Evolutionary conservation across 2,888 invertebrate species (phyloP), one percentile per base, ranked within the genome.

Genomic region (Unio delphinus): DNA sequence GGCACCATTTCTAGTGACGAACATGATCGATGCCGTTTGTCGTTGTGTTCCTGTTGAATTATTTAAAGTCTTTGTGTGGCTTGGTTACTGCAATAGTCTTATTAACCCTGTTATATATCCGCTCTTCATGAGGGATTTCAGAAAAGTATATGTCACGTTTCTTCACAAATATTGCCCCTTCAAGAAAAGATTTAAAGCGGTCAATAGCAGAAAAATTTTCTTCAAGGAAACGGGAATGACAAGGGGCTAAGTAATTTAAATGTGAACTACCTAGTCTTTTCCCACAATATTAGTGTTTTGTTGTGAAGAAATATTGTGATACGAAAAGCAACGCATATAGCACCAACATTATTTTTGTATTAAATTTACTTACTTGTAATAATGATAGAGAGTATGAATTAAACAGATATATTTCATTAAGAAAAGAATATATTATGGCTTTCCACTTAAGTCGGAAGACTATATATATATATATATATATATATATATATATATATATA

Each of bases 71-170:
- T 81, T 83, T 67, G 84, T 86, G 15, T 86, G 86, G 86, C 72
- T 86, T 18, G 86, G 86, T 5, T 86, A 81, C 69, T 84, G 83
- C 67, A 86, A 86, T 66, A 83, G 83, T 62, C 72, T 85, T 23
- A 75, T 84, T 55, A 86, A 86, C 64, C 86, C 86, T 3, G 84
- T 86, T 60, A 86, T 86, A 26, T 86, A 86, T 72, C 85, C 85
- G 0, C 79, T 86, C 55, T 83, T 86, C 57, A 86, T 85, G 84
- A 68, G 84, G 62, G 86, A 86, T 67, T 86, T 86, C 68, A 68
- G 86, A 28, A 83, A 83, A 67, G 84, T 86, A 11, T 86, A 86
- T 68, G 72, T 78, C 7, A 64, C 70, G 23, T 67, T 81, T 54
- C 59, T 83, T 17, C 59, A 73, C 0, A 65, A 71, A 26, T 76